A percentile compares a stretch with the other conserved stretches of the same genome.
These are phyloP conservation scores for Carcharodon carcharias DNA, from an alignment of 2,797 vertebrate species.

Conservation along the genomic window DNA sequence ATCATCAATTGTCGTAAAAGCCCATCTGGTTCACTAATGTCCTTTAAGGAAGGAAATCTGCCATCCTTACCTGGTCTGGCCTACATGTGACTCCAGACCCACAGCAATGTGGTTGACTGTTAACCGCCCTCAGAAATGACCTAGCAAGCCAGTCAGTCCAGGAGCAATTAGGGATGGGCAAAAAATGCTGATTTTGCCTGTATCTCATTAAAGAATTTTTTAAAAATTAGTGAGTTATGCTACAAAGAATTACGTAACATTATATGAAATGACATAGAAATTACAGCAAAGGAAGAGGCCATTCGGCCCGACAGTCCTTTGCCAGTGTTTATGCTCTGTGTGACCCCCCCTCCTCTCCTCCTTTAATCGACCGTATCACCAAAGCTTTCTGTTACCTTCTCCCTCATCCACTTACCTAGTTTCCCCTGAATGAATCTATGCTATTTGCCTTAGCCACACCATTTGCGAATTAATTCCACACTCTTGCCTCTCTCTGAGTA, in stretches of 20 bases:
- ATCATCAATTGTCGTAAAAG: too few species aligned
- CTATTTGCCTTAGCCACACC: background rate
- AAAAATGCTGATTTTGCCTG: too few species aligned
- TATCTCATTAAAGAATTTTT: too few species aligned
- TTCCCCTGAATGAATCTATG: background rate
- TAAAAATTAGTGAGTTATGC: background rate
- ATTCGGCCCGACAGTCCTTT: background rate
- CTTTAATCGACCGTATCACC: background rate
- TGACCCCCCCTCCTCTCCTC: background rate
- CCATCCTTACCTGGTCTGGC: too few species aligned
- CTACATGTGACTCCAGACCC: too few species aligned
- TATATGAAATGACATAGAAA: background rate
- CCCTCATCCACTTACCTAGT: background rate
- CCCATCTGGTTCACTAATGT: too few species aligned
- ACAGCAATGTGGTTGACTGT: too few species aligned
- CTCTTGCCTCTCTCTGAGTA: background rate
- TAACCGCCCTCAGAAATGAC: too few species aligned
- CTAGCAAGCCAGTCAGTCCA: too few species aligned
- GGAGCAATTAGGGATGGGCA: too few species aligned
- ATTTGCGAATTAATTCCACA: background rate
- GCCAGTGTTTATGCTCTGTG: background rate
- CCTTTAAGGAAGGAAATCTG: too few species aligned
- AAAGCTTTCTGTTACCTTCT: background rate
- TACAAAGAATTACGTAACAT: background rate
- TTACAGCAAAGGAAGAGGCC: background rate